A percentile compares a stretch with the other conserved stretches of the same genome.
Conservation (phyloP, 2,113 vertebrate species). For the Falcunculus frontatus region DNA sequence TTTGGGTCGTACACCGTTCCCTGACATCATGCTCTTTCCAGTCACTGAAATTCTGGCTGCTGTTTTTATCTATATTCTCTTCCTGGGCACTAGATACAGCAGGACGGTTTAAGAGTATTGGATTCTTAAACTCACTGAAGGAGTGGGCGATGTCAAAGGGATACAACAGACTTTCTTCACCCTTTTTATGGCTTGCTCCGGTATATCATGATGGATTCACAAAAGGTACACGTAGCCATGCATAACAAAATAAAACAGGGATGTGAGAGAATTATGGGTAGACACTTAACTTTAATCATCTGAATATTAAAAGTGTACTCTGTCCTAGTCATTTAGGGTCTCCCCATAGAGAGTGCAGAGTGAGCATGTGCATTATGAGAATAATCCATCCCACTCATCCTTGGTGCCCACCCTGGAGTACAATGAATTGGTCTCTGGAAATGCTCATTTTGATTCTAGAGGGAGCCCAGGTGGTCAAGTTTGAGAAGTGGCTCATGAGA, state of each 20-base stretch:
- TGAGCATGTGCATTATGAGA: neutral
- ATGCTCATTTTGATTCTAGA: neutral
- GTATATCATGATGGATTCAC: neutral
- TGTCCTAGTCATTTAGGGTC: neutral
- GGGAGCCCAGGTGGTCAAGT: neutral
- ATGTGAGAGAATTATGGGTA: neutral
- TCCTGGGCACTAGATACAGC: neutral
- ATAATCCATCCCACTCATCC: neutral
- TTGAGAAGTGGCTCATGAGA: neutral
- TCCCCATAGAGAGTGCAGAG: neutral
- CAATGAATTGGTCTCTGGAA: neutral
- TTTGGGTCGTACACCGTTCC: neutral
- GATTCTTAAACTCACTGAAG: neutral
- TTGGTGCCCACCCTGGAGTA: accelerated
- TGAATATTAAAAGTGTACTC: neutral
- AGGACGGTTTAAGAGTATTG: neutral
- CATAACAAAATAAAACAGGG: neutral
- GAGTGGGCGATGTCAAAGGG: neutral
- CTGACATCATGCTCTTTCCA: neutral
- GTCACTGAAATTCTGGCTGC: neutral
- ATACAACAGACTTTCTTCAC: neutral
- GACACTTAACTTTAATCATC: neutral
- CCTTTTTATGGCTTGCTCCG: neutral
- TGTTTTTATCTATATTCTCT: neutral
- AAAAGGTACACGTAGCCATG: neutral